phyloP scores from a whole-genome alignment of 2,888 invertebrate genomes.

The Agrochola circellaris region DNA sequence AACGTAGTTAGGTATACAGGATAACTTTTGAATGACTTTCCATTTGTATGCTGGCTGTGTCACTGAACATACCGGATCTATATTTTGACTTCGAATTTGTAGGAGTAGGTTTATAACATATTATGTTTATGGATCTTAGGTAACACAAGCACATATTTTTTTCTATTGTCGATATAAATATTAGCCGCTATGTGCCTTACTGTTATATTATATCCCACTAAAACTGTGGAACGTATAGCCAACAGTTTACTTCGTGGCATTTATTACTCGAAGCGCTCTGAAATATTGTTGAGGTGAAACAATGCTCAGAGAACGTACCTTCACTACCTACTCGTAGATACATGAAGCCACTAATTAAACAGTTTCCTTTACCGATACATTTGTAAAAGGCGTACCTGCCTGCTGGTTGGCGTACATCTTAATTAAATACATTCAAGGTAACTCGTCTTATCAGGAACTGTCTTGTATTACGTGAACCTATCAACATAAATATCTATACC shows the following conservation, averaged over 20 bases:
- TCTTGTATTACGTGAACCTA: background rate
- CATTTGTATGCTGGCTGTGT: conserved; percentile 32
- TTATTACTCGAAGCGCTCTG: conserved; percentile 34
- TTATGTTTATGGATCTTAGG: background rate
- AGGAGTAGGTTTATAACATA: conserved; percentile 3
- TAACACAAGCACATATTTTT: background rate
- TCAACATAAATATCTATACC: background rate
- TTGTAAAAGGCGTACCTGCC: conserved; percentile 22
- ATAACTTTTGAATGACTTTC: conserved; percentile 46
- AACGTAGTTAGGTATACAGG: conserved; percentile 23
- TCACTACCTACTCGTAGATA: conserved; percentile 10
- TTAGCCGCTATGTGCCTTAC: background rate
- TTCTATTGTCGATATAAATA: conserved; percentile 4
- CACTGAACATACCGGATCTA: conserved; percentile 12
- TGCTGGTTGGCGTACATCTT: background rate
- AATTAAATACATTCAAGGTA: conserved; percentile 15
- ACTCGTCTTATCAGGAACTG: conserved; percentile 4
- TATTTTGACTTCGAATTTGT: conserved; percentile 22
- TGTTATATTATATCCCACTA: background rate
- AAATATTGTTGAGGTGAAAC: conserved; percentile 51
- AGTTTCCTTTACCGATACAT: conserved; percentile 52
- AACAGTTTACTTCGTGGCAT: conserved; percentile 18
- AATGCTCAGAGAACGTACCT: conserved; percentile 26
- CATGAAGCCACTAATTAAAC: conserved; percentile 53
- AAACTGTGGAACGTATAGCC: conserved; percentile 3